A percentile compares a stretch with the other conserved stretches of the same genome.
These are phyloP conservation scores for Thereuonema tuberculata DNA, from an alignment of 1,140 invertebrate genomes.

Conservation along the genomic window DNA sequence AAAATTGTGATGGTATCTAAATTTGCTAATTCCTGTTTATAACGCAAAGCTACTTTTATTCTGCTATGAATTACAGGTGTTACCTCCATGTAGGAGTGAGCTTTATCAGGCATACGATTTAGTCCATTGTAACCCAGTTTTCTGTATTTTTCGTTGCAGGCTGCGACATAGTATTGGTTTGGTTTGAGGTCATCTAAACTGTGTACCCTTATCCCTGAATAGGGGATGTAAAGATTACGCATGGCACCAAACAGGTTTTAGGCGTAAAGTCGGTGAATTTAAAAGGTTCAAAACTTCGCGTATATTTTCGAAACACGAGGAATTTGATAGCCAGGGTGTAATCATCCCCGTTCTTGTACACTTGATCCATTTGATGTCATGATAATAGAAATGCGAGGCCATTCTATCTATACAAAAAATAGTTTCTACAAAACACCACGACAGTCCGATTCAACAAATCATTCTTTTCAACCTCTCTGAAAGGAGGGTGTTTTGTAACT, in stretches of 20 bases:
- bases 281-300: not conserved
- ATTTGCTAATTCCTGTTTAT: too few species aligned
- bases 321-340: not conserved
- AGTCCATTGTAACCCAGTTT: not conserved
- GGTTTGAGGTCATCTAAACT: not conserved
- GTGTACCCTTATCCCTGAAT: not conserved
- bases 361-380: not conserved
- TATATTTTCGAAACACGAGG: not conserved
- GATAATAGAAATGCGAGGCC: too few species aligned
- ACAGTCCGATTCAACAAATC: too few species aligned
- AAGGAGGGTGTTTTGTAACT: too few species aligned
- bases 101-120: too few species aligned
- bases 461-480: too few species aligned
- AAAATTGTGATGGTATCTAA: too few species aligned
- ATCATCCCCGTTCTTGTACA: not conserved
- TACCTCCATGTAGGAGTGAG: too few species aligned
- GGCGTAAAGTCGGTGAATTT: not conserved
- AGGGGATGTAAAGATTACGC: not conserved
- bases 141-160: not conserved
- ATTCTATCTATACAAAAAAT: too few species aligned
- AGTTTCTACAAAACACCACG: too few species aligned
- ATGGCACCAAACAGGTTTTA: not conserved
- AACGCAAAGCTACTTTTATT: too few species aligned
- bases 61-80: too few species aligned
- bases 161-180: not conserved